A percentile compares a stretch with the other conserved stretches of the same genome.
Conservation (phyloP, 2,888 invertebrate genomes). For the Melikaiella ostensackeni region DNA sequence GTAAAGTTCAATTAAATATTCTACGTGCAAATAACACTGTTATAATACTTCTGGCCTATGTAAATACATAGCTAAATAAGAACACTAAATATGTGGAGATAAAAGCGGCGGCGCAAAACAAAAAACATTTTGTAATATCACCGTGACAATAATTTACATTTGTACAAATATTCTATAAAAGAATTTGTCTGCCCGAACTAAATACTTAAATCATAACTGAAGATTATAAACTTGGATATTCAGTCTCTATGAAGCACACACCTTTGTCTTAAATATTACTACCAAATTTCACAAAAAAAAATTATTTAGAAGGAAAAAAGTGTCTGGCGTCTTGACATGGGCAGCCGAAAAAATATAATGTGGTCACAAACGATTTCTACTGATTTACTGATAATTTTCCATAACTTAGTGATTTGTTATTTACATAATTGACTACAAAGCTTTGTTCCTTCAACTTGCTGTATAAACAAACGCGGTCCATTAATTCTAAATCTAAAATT, state of each 20-base stretch:
- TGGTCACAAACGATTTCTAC: constrained; percentile 1
- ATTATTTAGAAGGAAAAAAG: not conserved
- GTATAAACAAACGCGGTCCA: constrained; percentile 3
- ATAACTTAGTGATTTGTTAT: constrained; percentile 16
- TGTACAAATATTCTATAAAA: constrained; percentile 2
- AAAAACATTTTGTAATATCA: not conserved
- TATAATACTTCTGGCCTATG: constrained; percentile 2
- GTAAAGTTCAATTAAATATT: not conserved
- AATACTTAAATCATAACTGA: not conserved
- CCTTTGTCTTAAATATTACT: constrained; percentile 12
- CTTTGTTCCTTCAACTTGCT: constrained; percentile 14
- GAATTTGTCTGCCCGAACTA: not conserved
- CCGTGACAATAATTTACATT: constrained; percentile 15
- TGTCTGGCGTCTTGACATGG: not conserved
- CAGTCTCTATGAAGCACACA: constrained; percentile 19
- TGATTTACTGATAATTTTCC: not conserved
- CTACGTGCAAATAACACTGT: not conserved
- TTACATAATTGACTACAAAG: constrained; percentile 39
- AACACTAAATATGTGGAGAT: not conserved
- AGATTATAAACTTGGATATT: not conserved
- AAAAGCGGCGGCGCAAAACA: not conserved
- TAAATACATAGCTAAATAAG: not conserved
- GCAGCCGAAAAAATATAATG: not conserved
- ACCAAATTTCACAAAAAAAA: not conserved
- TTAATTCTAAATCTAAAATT: not conserved